A percentile compares a stretch with the other conserved stretches of the same genome.
Conservation (phyloP, 2,797 vertebrate species). For the Typhlichthys subterraneus region DNA sequence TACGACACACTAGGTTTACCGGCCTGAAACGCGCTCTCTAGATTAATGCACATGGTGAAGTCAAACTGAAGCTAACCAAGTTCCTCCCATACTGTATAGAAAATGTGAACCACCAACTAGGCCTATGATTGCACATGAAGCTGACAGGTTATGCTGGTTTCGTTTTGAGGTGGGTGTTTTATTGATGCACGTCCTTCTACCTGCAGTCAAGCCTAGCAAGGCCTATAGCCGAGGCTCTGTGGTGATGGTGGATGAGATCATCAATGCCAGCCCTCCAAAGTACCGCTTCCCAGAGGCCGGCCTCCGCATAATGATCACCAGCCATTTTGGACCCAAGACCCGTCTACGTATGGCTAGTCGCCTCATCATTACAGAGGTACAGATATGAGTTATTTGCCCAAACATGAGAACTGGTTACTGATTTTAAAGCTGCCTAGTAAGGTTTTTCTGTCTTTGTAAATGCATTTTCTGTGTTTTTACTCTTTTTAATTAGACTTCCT, state of each 20-base stretch:
- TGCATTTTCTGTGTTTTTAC: background rate
- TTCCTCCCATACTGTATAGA: too few relatives aligned
- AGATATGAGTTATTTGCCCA: conserved; percentile 27
- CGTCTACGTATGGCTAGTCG: conserved; percentile 96
- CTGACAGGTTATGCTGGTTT: too few relatives aligned
- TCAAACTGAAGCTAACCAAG: too few relatives aligned
- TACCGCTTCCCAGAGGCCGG: conserved; percentile 94
- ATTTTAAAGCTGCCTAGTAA: background rate
- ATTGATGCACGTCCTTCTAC: background rate
- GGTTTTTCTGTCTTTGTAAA: background rate
- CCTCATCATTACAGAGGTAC: conserved; percentile 96
- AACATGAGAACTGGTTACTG: background rate
- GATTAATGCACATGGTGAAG: too few relatives aligned
- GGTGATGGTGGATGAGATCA: conserved; percentile 97
- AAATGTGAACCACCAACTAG: too few relatives aligned
- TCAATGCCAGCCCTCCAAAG: conserved; percentile 91
- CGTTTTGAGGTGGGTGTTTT: background rate
- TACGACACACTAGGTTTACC: too few relatives aligned
- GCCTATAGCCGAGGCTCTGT: conserved; percentile 85
- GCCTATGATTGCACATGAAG: too few relatives aligned
- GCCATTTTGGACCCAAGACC: conserved; percentile 95
- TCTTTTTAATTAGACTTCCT: too few relatives aligned
- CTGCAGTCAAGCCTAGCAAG: conserved; percentile 86
- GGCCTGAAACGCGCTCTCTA: too few relatives aligned
- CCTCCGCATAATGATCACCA: conserved; percentile 94